Conservation (phyloP, 2,888 invertebrate species). For the Amiota communis region DNA sequence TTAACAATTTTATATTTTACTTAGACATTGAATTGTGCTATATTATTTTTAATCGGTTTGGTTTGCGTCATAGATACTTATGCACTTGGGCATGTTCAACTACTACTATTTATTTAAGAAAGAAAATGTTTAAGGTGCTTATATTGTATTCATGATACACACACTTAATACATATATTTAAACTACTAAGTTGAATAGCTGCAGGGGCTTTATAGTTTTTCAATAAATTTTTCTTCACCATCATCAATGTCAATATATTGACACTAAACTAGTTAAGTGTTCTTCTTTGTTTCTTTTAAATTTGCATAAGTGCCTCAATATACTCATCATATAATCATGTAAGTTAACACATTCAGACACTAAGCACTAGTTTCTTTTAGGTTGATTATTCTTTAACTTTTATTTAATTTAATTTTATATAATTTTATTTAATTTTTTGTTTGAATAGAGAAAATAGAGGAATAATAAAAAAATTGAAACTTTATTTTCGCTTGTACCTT, state of each 20-base stretch:
- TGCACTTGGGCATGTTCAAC: slow-evolving; percentile 18
- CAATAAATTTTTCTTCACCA: too few relatives aligned
- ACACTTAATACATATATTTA: too few relatives aligned
- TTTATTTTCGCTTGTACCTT: slow-evolving; percentile 34
- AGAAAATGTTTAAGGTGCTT: too few relatives aligned
- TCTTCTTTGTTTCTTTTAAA: slow-evolving; percentile 25
- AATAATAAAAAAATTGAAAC: slow-evolving; percentile 24
- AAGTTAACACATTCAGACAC: background rate
- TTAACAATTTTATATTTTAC: too few relatives aligned
- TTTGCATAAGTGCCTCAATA: slow-evolving; percentile 28
- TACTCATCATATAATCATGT: slow-evolving; percentile 38
- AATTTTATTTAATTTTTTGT: too few relatives aligned
- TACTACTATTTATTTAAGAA: background rate
- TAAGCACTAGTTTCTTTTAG: slow-evolving; percentile 5
- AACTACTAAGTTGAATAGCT: slow-evolving; percentile 54
- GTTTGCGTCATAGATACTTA: slow-evolving; percentile 18
- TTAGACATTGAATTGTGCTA: too few relatives aligned
- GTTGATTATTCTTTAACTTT: slow-evolving; percentile 22
- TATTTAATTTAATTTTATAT: slow-evolving; percentile 6
- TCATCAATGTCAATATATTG: background rate
- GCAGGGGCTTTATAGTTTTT: slow-evolving; percentile 53
- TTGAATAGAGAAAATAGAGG: slow-evolving; percentile 3
- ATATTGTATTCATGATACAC: too few relatives aligned
- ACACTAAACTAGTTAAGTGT: slow-evolving; percentile 20
- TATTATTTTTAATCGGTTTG: background rate